Evolutionary conservation across 1,140 invertebrate genomes (phyloP), one percentile per base, ranked within the genome.

Genomic region (Mamestra configurata): DNA sequence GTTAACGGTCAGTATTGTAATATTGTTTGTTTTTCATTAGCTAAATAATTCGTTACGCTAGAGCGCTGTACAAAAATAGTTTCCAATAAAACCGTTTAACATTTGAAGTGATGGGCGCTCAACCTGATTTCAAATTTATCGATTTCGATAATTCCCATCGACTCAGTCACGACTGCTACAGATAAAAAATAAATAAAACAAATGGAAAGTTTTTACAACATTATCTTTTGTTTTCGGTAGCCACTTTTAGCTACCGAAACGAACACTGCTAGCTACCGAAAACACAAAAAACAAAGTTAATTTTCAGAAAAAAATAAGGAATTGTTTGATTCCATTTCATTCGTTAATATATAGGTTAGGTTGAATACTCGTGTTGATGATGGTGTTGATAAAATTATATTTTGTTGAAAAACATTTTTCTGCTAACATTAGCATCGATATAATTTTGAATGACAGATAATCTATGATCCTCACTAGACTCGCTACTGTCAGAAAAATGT

Each of bases 21-120:
- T 64, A 81, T 80, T 91, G 86, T 93, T 92, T 91, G 84, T 88
- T 90, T 89, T 89, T 88, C 85, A 88, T 85, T 88, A 86, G 81
- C 76, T 86, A 86, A 88, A 87, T 89, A 88, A 90, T 85, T 87
- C 86, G 87, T 90, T 87, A 89, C 87, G 84, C 80, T 89, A 86
- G 77, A 84, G 66, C 83, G 72, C 76, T 79, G 78, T 86, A 88
- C 87, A 80, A 91, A 92, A 93, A 92, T 90, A 92, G 89, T 88
- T 87, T 82, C 79, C 84, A 88, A 88, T 87, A 88, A 86, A 90
- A 89, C 86, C 84, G 88, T 88, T 90, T 86, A 84, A 87, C 61
- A 66, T 83, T 49, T 75, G 8, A 82, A 87, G 85, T 88, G 81
- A 61, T 71, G 82, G 18, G 11, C 73, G 31, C 1, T 13, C 64